phyloP scores from a whole-genome alignment of 2,797 vertebrate species.

The Vireo griseus region DNA sequence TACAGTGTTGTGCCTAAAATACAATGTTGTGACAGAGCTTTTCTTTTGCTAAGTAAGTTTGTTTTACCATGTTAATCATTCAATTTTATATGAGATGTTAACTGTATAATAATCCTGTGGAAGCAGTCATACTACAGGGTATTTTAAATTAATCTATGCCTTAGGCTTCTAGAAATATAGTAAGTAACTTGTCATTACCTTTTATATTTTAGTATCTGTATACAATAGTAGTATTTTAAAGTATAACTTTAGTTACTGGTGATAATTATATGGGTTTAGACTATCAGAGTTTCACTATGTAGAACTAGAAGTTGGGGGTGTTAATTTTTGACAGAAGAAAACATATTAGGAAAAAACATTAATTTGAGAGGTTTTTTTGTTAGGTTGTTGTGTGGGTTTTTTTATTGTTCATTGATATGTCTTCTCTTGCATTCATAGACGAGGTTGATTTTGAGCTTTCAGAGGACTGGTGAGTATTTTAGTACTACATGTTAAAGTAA shows the following conservation, averaged over 20 bases:
- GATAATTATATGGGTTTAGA: neutral
- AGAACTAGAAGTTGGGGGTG: neutral
- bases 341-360: neutral
- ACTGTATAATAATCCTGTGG: neutral
- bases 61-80: slow-evolving; percentile 21
- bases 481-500: neutral
- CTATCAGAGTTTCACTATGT: neutral
- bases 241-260: neutral
- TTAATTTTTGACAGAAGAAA: neutral
- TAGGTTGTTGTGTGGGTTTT: accelerated
- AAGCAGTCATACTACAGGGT: neutral
- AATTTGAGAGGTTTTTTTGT: neutral
- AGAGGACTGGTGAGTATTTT: neutral
- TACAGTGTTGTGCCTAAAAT: slow-evolving; percentile 34
- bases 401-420: neutral
- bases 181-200: neutral
- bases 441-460: neutral
- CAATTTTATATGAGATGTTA: neutral
- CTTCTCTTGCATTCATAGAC: neutral
- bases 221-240: neutral
- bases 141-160: neutral
- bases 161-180: neutral
- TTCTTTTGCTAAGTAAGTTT: slow-evolving; percentile 22
- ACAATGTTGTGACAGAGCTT: slow-evolving; percentile 24
- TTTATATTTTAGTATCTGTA: neutral